These are phyloP conservation scores for Axinella damicornis DNA, from an alignment of 37 sponge, comb jelly and placozoan genomes.

Conservation along the genomic window DNA sequence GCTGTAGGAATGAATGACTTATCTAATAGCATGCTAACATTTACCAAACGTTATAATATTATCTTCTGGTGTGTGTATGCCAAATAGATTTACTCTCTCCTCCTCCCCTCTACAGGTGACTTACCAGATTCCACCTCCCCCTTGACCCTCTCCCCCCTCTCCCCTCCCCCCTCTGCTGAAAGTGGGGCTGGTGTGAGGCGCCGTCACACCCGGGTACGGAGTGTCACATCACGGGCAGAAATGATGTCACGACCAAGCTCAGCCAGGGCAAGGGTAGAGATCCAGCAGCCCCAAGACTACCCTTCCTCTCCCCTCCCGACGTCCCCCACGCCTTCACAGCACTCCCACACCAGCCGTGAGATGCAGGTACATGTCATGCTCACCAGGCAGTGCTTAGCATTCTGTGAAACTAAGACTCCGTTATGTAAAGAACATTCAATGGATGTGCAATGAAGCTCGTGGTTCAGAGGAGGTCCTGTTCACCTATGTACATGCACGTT, in stretches of 20 bases:
- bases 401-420: too few relatives aligned
- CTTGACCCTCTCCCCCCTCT: neutral
- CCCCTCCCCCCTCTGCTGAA: constrained; percentile 11
- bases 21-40: too few relatives aligned
- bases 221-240: constrained; percentile 50
- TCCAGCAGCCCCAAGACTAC: neutral
- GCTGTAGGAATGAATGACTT: too few relatives aligned
- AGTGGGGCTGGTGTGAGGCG: constrained; percentile 16
- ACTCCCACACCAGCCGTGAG: neutral
- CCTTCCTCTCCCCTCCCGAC: too few relatives aligned
- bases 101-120: neutral
- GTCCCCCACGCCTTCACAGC: neutral
- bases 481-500: too few relatives aligned
- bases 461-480: too few relatives aligned
- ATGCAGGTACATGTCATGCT: neutral
- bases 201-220: constrained; percentile 40
- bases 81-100: too few relatives aligned
- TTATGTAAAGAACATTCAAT: too few relatives aligned
- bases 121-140: neutral
- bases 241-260: constrained; percentile 44
- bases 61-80: too few relatives aligned
- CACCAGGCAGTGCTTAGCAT: too few relatives aligned
- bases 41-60: too few relatives aligned
- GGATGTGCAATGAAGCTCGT: too few relatives aligned
- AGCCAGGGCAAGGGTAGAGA: constrained; percentile 16